These are phyloP conservation scores for Coracias cyanogaster DNA, from an alignment of 2,797 vertebrate species.

Conservation along the genomic window DNA sequence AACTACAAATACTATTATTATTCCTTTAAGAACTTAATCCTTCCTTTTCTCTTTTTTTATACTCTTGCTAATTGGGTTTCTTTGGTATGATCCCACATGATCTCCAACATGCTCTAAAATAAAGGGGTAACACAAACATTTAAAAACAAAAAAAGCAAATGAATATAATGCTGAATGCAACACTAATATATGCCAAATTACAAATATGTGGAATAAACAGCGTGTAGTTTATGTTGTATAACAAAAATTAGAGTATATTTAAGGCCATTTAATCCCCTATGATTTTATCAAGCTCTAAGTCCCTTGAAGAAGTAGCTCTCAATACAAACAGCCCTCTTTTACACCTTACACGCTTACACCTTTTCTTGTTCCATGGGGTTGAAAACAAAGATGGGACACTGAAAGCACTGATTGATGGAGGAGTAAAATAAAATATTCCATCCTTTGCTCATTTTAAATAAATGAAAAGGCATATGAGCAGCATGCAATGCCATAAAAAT, in stretches of 20 bases:
- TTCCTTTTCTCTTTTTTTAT: conserved; percentile 7
- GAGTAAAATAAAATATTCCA: not conserved
- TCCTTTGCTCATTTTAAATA: not conserved
- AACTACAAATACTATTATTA: conserved; percentile 6
- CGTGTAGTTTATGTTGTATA: not conserved
- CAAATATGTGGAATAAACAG: not conserved
- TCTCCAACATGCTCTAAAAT: not conserved
- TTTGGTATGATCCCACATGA: not conserved
- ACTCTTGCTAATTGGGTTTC: not conserved
- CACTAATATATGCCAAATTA: not conserved
- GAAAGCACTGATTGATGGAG: not conserved
- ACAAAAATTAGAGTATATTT: not conserved
- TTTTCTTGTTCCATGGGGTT: not conserved
- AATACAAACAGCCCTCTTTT: not conserved
- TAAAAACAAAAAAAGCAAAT: not conserved
- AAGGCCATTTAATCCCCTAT: not conserved
- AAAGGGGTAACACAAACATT: not conserved
- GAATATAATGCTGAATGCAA: not conserved
- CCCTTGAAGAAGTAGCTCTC: not conserved
- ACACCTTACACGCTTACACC: not conserved
- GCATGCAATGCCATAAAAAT: not conserved
- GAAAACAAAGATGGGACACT: not conserved
- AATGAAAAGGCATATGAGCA: not conserved
- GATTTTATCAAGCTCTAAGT: not conserved
- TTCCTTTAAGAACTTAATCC: conserved; percentile 41